phyloP scores from a whole-genome alignment of 2,113 vertebrate species.

The Myotis yumanensis region DNA sequence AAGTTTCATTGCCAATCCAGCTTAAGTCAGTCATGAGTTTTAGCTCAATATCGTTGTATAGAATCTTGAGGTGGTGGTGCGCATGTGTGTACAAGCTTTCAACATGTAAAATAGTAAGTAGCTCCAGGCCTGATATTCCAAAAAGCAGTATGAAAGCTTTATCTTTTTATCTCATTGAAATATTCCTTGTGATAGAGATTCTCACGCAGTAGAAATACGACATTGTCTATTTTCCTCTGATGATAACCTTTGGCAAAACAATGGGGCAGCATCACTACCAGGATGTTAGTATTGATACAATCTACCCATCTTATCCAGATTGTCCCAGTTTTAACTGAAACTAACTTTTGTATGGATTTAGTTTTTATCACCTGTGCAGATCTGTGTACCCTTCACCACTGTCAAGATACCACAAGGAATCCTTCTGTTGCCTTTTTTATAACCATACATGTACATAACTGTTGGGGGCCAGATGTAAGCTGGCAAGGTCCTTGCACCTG shows the following conservation, averaged over 20 bases:
- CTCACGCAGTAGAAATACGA: rapidly evolving
- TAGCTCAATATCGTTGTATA: rapidly evolving
- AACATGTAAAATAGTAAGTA: rapidly evolving
- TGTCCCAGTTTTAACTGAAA: neutral
- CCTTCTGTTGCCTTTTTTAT: neutral
- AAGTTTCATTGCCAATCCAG: neutral
- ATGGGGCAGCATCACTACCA: rapidly evolving
- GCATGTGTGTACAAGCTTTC: rapidly evolving
- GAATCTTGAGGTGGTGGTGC: rapidly evolving
- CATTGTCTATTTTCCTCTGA: too few species aligned
- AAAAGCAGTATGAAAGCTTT: neutral
- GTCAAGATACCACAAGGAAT: neutral
- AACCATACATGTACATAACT: neutral
- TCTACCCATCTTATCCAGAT: rapidly evolving
- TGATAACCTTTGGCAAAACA: too few species aligned
- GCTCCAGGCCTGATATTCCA: neutral
- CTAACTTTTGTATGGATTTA: neutral
- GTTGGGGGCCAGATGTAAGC: too few species aligned
- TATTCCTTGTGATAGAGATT: neutral
- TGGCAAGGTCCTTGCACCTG: too few species aligned
- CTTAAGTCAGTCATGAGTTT: neutral
- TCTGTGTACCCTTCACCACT: neutral
- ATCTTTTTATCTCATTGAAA: neutral
- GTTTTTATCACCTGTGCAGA: neutral
- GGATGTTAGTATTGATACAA: neutral